phyloP scores from a whole-genome alignment of 2,888 invertebrate species.

The Abrostola tripartita region DNA sequence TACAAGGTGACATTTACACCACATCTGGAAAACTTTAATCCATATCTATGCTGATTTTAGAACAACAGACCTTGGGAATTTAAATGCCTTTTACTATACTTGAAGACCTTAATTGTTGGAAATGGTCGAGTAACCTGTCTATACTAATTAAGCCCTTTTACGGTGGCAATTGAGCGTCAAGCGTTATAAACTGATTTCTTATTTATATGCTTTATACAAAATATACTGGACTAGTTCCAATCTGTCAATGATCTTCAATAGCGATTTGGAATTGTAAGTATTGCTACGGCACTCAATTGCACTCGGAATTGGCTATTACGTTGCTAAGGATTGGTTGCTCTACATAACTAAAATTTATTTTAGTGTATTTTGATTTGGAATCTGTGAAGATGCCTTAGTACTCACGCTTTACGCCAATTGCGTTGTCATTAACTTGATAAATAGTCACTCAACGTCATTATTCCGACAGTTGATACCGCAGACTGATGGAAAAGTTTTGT shows the following conservation, averaged over 20 bases:
- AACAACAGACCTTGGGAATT: slow-evolving; percentile 30
- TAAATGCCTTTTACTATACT: slow-evolving; percentile 32
- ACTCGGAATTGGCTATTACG: no score
- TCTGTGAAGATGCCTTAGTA: no score
- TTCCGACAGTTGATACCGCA: no score
- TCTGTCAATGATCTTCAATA: neutral
- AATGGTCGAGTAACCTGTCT: slow-evolving; percentile 35
- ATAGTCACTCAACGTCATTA: no score
- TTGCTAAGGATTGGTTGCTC: no score
- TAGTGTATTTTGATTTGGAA: no score
- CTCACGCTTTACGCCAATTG: no score
- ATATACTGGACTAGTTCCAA: slow-evolving; percentile 14
- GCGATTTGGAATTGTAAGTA: no score
- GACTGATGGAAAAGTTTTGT: no score
- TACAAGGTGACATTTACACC: slow-evolving; percentile 27
- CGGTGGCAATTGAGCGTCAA: slow-evolving; percentile 16
- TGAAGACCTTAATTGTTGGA: slow-evolving; percentile 31
- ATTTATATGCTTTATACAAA: slow-evolving; percentile 5
- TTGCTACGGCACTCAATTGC: no score
- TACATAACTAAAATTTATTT: no score
- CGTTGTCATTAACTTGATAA: no score
- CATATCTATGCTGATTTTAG: slow-evolving; percentile 42
- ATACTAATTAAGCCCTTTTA: slow-evolving; percentile 44
- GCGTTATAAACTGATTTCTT: slow-evolving; percentile 22
- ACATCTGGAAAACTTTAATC: slow-evolving; percentile 25